These are phyloP conservation scores for Lepidocyrtoides sp. DNA, from an alignment of 2,888 invertebrate genomes.

Conservation along the genomic window DNA sequence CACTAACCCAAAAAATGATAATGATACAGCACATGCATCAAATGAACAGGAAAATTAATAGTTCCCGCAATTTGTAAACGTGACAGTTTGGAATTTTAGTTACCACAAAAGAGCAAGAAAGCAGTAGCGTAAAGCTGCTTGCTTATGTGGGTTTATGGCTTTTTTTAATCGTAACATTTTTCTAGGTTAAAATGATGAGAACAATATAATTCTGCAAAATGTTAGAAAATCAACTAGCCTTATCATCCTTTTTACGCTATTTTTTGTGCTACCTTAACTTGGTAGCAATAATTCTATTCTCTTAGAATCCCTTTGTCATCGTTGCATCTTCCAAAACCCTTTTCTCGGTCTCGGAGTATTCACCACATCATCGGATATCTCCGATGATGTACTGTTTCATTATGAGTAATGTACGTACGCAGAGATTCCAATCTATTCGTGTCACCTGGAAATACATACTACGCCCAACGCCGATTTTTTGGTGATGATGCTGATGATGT, in stretches of 20 bases:
- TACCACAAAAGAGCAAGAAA: slow-evolving; percentile 33
- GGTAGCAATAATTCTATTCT: background rate
- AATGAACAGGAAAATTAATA: slow-evolving; percentile 51
- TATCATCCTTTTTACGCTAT: no score
- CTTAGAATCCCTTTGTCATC: slow-evolving; percentile 28
- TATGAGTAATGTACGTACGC: background rate
- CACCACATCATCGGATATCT: background rate
- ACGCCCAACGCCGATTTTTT: background rate
- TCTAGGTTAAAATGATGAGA: no score
- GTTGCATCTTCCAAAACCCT: background rate
- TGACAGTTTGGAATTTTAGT: slow-evolving; percentile 64
- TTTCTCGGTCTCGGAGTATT: background rate
- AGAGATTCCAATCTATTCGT: slow-evolving; percentile 22
- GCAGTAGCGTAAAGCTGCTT: no score
- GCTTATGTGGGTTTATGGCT: background rate
- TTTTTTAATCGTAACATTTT: no score
- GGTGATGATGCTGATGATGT: background rate
- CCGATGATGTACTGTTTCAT: no score
- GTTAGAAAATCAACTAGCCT: no score
- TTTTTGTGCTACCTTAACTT: no score
- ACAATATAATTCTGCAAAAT: no score
- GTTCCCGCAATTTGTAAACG: slow-evolving; percentile 30
- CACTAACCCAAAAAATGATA: slow-evolving; percentile 39
- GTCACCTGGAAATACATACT: slow-evolving; percentile 28
- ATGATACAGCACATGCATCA: slow-evolving; percentile 62